Evolutionary conservation across 2,113 vertebrate species (phyloP).

Genomic region (Ancistrus triradiatus): DNA sequence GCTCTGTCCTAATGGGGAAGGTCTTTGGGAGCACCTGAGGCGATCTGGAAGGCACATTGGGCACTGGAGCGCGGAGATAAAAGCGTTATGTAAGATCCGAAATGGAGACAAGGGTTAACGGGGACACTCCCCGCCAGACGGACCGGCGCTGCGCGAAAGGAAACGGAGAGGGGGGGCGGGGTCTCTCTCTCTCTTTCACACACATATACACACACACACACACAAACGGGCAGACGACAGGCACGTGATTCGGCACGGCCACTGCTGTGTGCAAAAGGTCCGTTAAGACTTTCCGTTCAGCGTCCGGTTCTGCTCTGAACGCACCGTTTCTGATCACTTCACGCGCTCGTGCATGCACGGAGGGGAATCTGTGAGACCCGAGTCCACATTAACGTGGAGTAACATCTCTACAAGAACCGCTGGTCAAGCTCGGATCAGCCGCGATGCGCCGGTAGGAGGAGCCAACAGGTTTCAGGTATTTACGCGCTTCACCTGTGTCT

Average conservation of each 20-base stretch:
- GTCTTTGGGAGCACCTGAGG: neutral
- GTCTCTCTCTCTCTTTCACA: conserved; percentile 51
- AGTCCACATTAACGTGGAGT: neutral
- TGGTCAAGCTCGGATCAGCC: conserved; percentile 34
- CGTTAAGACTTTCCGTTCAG: conserved; percentile 53
- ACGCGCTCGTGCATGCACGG: too few relatives aligned
- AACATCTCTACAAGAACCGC: conserved; percentile 29
- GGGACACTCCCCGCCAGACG: conserved; percentile 18
- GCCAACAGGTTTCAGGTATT: conserved; percentile 77
- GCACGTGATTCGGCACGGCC: conserved; percentile 69
- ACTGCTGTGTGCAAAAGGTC: conserved; percentile 46
- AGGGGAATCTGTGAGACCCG: too few relatives aligned
- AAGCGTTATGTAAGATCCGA: conserved; percentile 20
- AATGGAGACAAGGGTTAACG: conserved; percentile 17
- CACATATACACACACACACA: conserved; percentile 35
- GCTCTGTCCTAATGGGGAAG: neutral
- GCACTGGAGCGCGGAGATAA: neutral
- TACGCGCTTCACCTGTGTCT: too few relatives aligned
- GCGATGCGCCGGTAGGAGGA: conserved; percentile 63
- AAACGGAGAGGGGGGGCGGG: conserved; percentile 54
- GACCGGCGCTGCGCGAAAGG: conserved; percentile 51
- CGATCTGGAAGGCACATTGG: neutral
- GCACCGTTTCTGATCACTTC: conserved; percentile 1
- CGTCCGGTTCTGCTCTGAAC: neutral
- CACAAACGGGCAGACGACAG: conserved; percentile 52